Evolutionary conservation across 2,113 vertebrate species (phyloP).

Genomic region (Reinhardtius hippoglossoides): DNA sequence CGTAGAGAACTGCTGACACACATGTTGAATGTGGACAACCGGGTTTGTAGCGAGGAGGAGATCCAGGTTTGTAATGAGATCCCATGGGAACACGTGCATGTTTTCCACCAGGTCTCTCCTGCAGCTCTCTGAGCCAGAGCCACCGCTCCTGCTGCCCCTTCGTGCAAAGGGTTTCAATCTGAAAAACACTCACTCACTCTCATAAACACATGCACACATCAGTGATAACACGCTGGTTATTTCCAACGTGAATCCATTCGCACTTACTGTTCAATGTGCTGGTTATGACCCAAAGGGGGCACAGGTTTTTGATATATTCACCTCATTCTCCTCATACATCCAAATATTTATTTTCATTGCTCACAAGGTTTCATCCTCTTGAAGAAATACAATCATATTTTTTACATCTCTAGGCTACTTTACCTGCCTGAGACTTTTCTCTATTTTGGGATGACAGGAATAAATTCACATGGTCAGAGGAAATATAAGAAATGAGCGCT

Average conservation of each 20-base stretch:
- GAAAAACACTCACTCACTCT: constrained; percentile 7
- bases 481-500: constrained; percentile 46
- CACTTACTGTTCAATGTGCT: neutral
- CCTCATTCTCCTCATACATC: neutral
- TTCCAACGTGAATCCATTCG: neutral
- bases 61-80: constrained; percentile 68
- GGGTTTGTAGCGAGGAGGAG: constrained; percentile 38
- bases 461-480: constrained; percentile 40
- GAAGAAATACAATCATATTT: constrained; percentile 1
- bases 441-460: constrained; percentile 28
- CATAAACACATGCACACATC: neutral
- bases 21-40: neutral
- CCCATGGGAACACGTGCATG: constrained; percentile 56
- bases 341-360: neutral
- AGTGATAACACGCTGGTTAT: neutral
- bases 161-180: constrained; percentile 27
- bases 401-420: neutral
- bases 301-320: neutral
- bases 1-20: constrained; percentile 39
- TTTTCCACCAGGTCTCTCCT: constrained; percentile 54
- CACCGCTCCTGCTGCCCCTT: constrained; percentile 20
- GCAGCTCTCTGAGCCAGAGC: constrained; percentile 15
- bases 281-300: constrained; percentile 3
- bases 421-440: constrained; percentile 12
- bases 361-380: neutral